Evolutionary conservation across 2,888 invertebrate genomes (phyloP).

Genomic region (Lissocephala sabroskyi): DNA sequence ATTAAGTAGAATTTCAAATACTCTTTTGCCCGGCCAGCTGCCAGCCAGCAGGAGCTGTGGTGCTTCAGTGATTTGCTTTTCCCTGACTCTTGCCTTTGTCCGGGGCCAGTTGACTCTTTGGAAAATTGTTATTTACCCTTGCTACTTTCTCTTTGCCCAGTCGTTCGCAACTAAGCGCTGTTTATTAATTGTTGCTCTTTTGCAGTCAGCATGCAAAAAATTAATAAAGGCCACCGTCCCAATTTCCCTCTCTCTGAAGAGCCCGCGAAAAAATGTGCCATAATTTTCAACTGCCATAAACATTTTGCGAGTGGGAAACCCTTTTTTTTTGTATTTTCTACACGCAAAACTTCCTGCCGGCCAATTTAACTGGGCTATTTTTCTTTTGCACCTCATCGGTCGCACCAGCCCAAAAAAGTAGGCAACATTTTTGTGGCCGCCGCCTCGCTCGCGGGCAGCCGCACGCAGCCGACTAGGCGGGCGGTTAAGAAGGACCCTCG

Average conservation of each 20-base stretch:
- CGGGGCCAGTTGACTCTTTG: no score
- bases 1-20: no score
- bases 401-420: not conserved
- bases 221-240: not conserved
- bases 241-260: not conserved
- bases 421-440: not conserved
- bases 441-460: not conserved
- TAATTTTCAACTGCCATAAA: not conserved
- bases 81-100: no score
- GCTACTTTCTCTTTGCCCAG: no score
- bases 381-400: slow-evolving; percentile 1
- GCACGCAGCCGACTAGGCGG: not conserved
- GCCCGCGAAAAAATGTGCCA: not conserved
- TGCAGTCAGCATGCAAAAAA: not conserved
- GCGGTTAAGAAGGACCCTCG: no score
- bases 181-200: not conserved
- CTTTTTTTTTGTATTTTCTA: not conserved
- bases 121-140: no score
- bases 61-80: no score
- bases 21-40: no score
- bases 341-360: not conserved
- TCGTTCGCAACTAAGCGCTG: not conserved
- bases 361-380: slow-evolving; percentile 4
- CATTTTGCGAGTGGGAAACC: slow-evolving; percentile 3
- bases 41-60: no score